Base-by-base conservation (phyloP, 2,888 invertebrate genomes). In the Tillus elongatus region DNA sequence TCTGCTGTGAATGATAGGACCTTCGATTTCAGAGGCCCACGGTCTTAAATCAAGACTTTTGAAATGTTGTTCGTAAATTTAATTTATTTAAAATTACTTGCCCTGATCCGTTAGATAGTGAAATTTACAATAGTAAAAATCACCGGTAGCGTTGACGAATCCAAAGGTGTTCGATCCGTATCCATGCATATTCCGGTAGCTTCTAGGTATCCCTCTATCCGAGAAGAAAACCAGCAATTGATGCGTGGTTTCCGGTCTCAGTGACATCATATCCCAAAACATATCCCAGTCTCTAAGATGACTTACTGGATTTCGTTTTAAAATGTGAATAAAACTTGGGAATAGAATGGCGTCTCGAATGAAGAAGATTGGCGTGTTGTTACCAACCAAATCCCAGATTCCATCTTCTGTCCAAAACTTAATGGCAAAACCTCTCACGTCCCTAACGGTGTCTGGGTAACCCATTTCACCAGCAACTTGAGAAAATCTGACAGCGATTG, bases 101-200 rank as follows among this genome's bases (percentile, higher is more conserved):
- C 87, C 89, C 68, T 95, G 93, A 65, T 93, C 77, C 15, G 86
- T 84, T 72, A 87, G 86, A 60, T 79, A 84, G 61, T 95, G 93
- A 70, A 93, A 95, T 70, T 95, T 96, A 46, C 87, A 88, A 68
- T 86, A 95, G 48, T 80, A 73, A 3, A 79, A 69, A 9, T 56
- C 46, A 2, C 82, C 79, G 40, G 77, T 70, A 1, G 72, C 72
- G 65, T 93, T 95, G 2, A 93, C 75, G 45, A 92, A 67, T 57
- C 91, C 90, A 64, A 89, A 96, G 0, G 95, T 92, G 61, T 95
- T 92, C 0, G 87, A 88, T 1, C 92, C 92, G 59, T 90, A 95
- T 15, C 95, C 95, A 58, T 95, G 88, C 63, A 63, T 63, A 35
- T 58, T 47, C 35, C 64, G 41, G 39, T 81, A 83, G 13, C 93